These are phyloP conservation scores for Chrysolina haemoptera DNA, from an alignment of 2,888 invertebrate species.

Conservation along the genomic window DNA sequence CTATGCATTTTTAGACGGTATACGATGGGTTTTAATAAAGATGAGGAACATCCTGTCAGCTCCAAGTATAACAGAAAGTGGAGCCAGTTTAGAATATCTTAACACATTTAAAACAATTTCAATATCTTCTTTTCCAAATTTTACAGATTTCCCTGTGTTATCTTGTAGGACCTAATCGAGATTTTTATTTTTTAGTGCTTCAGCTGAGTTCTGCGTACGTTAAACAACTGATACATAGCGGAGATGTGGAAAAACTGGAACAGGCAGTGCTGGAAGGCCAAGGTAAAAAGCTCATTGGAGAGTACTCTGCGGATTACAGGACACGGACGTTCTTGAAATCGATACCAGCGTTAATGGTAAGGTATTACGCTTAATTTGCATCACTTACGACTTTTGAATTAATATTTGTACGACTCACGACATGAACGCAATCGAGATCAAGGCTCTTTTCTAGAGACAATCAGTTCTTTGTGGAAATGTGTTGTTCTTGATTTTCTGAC, in stretches of 20 bases:
- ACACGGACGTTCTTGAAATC: constrained; percentile 78
- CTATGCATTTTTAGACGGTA: too few species aligned
- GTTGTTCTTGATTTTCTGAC: background rate
- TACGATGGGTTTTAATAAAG: too few species aligned
- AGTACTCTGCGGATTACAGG: constrained; percentile 75
- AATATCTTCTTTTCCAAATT: too few species aligned
- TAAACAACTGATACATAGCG: constrained; percentile 73
- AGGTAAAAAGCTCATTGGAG: constrained; percentile 77
- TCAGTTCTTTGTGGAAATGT: background rate
- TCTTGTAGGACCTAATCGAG: background rate
- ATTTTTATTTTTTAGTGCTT: constrained; percentile 65
- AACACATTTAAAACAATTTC: too few species aligned
- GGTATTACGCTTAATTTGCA: constrained; percentile 43
- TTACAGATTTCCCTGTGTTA: too few species aligned
- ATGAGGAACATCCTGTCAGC: too few species aligned
- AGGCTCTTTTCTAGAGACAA: background rate
- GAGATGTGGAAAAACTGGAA: constrained; percentile 78
- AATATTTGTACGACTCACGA: background rate
- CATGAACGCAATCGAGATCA: constrained; percentile 3
- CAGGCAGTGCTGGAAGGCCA: constrained; percentile 79
- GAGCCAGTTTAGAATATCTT: too few species aligned
- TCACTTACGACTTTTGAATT: constrained; percentile 18
- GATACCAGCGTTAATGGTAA: constrained; percentile 80
- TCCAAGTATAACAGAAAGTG: too few species aligned
- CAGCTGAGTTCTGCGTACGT: constrained; percentile 73